Evolutionary conservation across 2,113 vertebrate species (phyloP), one percentile per base, ranked within the genome.

Genomic region (Mystacornis crossleyi): DNA sequence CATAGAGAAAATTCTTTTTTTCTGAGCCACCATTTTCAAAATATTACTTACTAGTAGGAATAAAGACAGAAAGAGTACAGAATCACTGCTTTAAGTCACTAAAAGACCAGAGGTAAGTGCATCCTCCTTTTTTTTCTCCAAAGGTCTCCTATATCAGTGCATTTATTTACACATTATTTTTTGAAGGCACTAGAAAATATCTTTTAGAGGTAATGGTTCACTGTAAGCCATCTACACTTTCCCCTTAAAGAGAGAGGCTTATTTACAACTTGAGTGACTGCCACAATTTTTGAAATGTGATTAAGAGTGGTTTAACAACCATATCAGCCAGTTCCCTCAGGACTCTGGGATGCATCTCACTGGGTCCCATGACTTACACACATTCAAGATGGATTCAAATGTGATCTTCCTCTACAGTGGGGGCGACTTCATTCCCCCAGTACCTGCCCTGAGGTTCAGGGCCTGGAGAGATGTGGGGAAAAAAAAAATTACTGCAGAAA

Each of bases 361-460:
- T 31, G 45, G 10, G 23, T 45, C 18, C 38, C 53, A 25, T 11
- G 11, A 67, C 6, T 43, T 33, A 18, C 6, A 48, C 12, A 31
- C 0, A 0, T 21, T 45, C 5, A 9, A 42, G 13, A 34, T 15
- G 5, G 29, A 21, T 72, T 75, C 6, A 25, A 26, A 65, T 3
- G 15, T 14, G 13, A 77, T 55, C 18, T 25, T 61, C 45, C 45
- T 53, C 24, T 43, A 12, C 23, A 45, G 2, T 19, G 23, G 4
- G 4, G 17, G 17, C 18, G 3, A 89, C 16, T 58, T 66, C 14
- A 45, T 14, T 18, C 15, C 16, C 60, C 12, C 14, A n/a, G 8
- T 45, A 38, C 13, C 29, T 53, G 28, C 53, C 53, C 45, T 20
- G 47, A 67, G 17, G 8, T 38, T 77, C n/a, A 72, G 33, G 51